Percentiles rank a stretch among this genome's conserved stretches.
Conservation (phyloP, 2,888 invertebrate species). For the Dryobota labecula region DNA sequence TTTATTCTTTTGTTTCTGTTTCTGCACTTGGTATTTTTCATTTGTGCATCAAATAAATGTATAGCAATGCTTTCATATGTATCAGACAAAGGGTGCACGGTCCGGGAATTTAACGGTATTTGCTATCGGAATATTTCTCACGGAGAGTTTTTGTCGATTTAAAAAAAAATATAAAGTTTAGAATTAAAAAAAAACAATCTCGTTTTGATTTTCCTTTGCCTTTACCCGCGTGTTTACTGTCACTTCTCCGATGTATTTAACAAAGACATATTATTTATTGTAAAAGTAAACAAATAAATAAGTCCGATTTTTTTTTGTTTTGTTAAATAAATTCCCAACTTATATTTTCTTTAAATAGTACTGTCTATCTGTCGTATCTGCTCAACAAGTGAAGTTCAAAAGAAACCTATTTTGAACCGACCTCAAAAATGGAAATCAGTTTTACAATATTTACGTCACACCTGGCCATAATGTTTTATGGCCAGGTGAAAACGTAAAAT, state of each 20-base stretch:
- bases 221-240: background rate
- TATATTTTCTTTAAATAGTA: background rate
- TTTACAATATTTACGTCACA: background rate
- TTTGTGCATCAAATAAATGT: constrained; percentile 28
- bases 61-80: constrained; percentile 1
- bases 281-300: background rate
- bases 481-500: too few relatives aligned
- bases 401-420: background rate
- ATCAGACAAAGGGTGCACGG: constrained; percentile 22
- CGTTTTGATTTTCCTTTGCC: background rate
- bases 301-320: background rate
- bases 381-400: background rate
- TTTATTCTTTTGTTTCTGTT: constrained; percentile 29
- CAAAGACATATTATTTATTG: background rate
- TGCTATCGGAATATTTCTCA: constrained; percentile 20
- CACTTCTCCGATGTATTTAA: background rate
- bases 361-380: background rate
- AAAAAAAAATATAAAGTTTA: constrained; percentile 19
- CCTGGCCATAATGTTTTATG: too few relatives aligned
- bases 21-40: constrained; percentile 38
- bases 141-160: constrained; percentile 17
- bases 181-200: constrained; percentile 2
- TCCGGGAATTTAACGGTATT: background rate
- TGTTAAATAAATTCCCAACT: background rate
- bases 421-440: background rate